Percentiles rank a stretch among this genome's conserved stretches.
phyloP scores from a whole-genome alignment of 2,888 invertebrate species.

The Phyllotreta striolata region DNA sequence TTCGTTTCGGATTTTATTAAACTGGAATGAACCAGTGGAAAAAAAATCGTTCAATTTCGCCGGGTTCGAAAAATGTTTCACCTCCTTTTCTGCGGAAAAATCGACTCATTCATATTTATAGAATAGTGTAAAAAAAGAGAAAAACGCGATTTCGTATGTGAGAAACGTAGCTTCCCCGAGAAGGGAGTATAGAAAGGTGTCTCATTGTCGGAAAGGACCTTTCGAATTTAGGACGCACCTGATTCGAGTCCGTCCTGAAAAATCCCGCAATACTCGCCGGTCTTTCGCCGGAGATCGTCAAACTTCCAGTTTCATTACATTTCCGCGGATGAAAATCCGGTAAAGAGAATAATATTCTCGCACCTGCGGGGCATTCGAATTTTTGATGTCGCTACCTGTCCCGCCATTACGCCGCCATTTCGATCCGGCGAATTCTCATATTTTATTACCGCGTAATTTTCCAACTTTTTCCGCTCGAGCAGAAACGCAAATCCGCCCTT shows the following conservation, averaged over 20 bases:
- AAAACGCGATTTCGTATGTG: neutral
- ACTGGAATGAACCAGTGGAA: too few species aligned
- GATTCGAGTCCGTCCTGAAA: too few species aligned
- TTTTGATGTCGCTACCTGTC: slow-evolving; percentile 43
- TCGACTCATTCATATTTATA: slow-evolving; percentile 35
- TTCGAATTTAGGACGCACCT: too few species aligned
- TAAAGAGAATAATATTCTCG: slow-evolving; percentile 48
- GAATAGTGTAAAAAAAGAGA: slow-evolving; percentile 25
- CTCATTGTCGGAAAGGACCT: too few species aligned
- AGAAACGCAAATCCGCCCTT: slow-evolving; percentile 2
- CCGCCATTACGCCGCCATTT: slow-evolving; percentile 41
- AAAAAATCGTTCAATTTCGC: neutral
- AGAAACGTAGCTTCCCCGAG: neutral
- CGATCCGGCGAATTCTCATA: slow-evolving; percentile 46
- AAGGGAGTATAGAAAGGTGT: too few species aligned
- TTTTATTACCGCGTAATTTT: slow-evolving; percentile 52
- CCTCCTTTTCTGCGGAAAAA: slow-evolving; percentile 15
- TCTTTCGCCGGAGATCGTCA: neutral
- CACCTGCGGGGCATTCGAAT: slow-evolving; percentile 50
- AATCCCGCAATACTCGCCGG: too few species aligned
- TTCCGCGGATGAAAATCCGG: slow-evolving; percentile 7
- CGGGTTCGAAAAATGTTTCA: slow-evolving; percentile 20
- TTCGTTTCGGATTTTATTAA: too few species aligned
- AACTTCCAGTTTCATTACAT: slow-evolving; percentile 45
- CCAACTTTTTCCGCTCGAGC: slow-evolving; percentile 42